Evolutionary conservation across 2,113 vertebrate species (phyloP), one percentile per base, ranked within the genome.

Genomic region (Setophaga kirtlandii): DNA sequence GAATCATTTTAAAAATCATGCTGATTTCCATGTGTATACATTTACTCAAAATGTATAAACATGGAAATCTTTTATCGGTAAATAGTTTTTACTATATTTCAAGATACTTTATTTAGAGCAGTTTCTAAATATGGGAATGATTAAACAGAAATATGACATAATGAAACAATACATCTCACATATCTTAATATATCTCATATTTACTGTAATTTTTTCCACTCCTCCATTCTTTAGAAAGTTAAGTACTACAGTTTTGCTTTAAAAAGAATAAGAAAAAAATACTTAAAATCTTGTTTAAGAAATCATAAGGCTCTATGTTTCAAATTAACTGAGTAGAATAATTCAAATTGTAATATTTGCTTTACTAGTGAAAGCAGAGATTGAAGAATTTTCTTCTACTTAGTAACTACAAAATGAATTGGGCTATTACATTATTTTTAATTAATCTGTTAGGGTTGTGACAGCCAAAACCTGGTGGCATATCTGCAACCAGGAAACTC

Each of bases 291-390:
- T 94, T 97, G 68, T 89, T 97, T 97, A 91, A 95, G 92, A 95
- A 94, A 93, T 95, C 93, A 93, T 83, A 60, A 93, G 82, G 77
- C 64, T 98, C 70, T 94, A 93, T 75, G 95, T 96, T 97, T 96
- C 92, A 94, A 95, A 96, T 94, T 96, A 56, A 87, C 93, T 70
- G 58, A 77, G 83, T 46, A 89, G 63, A 91, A 90, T 96, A 96
- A 97, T 96, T 97, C 92, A 91, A 97, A 89, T 65, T 91, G 62
- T 52, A 97, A 94, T 96, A 89, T 83, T 97, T 69, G 78, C 42
- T 96, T 97, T 95, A 82, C 41, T 95, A 97, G 92, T 90, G 60
- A 82, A 97, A 97, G 93, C 68, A 95, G 73, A 60, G 76, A 96
- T 84, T 94, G 92, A 96, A 64, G 46, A 82, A 74, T 86, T 97